Conservation (phyloP, 1,140 invertebrate species). For the Aphaenogaster ashmeadi region DNA sequence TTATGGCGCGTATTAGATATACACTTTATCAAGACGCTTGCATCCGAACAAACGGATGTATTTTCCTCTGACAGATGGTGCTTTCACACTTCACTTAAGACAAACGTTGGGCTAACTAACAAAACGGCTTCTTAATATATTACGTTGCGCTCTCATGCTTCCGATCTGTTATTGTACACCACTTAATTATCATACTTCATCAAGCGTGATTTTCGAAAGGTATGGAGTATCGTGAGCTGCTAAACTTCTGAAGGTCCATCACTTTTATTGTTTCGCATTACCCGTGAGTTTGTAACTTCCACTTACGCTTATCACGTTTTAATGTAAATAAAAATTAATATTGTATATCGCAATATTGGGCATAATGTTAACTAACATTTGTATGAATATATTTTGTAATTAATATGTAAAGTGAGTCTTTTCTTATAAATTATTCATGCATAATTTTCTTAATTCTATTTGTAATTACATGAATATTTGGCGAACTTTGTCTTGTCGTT, state of each 20-base stretch:
- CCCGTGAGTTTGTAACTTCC: background rate
- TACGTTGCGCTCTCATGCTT: constrained; percentile 66
- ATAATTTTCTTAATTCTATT: background rate
- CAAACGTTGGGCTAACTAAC: constrained; percentile 65
- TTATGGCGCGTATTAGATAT: constrained; percentile 20
- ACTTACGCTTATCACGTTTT: background rate
- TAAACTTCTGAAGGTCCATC: constrained; percentile 41
- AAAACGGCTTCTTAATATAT: constrained; percentile 72
- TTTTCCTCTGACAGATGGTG: constrained; percentile 69
- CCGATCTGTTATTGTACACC: constrained; percentile 72
- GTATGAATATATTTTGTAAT: background rate
- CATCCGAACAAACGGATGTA: constrained; percentile 57
- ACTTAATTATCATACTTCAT: constrained; percentile 74
- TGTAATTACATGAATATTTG: background rate
- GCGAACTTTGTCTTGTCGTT: background rate
- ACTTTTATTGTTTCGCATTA: background rate
- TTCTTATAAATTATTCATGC: background rate
- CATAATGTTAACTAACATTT: background rate
- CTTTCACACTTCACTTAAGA: constrained; percentile 69
- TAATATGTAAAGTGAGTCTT: background rate
- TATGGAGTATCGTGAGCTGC: constrained; percentile 61
- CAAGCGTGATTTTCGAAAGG: constrained; percentile 66
- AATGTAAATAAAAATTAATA: constrained; percentile 1
- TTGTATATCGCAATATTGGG: background rate
- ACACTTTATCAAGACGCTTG: background rate